phyloP scores from a whole-genome alignment of 2,797 vertebrate species.

The Podarcis siculus region DNA sequence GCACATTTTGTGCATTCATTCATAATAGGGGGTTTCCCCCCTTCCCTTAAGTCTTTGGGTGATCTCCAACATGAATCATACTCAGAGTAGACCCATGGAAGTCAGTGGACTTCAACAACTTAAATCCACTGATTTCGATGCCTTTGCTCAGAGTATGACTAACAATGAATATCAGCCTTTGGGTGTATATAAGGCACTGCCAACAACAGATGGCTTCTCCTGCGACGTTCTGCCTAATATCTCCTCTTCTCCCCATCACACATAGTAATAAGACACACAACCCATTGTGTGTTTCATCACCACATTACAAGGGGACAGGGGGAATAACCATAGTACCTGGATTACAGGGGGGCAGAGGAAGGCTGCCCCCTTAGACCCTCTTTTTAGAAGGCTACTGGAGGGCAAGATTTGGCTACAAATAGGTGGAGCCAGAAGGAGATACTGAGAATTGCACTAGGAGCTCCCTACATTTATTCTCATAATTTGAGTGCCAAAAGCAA shows the following conservation, averaged over 20 bases:
- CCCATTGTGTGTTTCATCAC: not conserved
- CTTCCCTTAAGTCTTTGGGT: too few relatives aligned
- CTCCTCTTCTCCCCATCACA: not conserved
- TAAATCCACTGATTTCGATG: too few relatives aligned
- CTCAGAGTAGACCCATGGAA: too few relatives aligned
- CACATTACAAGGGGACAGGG: not conserved
- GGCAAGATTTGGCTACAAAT: not conserved
- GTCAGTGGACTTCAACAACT: too few relatives aligned
- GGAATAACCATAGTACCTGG: not conserved
- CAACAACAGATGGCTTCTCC: too few relatives aligned
- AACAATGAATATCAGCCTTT: too few relatives aligned
- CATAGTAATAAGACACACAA: not conserved
- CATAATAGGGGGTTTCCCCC: not conserved
- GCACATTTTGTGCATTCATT: too few relatives aligned
- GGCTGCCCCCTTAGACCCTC: not conserved
- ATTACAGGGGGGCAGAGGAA: too few relatives aligned
- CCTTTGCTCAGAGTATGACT: not conserved
- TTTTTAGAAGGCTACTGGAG: not conserved
- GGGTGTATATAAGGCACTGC: too few relatives aligned
- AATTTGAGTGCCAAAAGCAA: not conserved
- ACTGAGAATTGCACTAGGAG: not conserved
- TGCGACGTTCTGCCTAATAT: not conserved
- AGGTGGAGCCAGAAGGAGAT: not conserved
- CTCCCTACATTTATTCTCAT: not conserved
- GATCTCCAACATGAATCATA: too few relatives aligned